Evolutionary conservation across 2,797 vertebrate genomes (phyloP), one percentile per base, ranked within the genome.

Genomic region (Coregonus suidteri): DNA sequence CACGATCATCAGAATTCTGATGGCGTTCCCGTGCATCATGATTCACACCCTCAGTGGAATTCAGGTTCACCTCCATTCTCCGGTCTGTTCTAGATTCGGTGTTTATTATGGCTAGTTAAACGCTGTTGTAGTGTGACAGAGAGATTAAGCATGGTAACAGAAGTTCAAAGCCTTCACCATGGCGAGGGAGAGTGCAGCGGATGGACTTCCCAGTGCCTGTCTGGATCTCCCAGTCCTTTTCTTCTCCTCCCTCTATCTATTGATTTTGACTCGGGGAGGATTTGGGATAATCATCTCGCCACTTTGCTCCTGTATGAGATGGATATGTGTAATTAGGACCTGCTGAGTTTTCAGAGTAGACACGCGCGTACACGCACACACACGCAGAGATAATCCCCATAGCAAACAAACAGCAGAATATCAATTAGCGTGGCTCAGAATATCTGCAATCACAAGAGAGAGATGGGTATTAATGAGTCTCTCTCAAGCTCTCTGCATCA

Each of bases 201-300:
- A 77, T 68, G 18, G 9, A 18, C 0, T 11, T 53, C 47, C 70
- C 69, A 62, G 65, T 65, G 78, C 25, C 65, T 67, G 76, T 81
- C 72, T 68, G 34, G 7, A 31, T 59, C 56, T 25, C 7, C 34
- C 65, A 4, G 75, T 65, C 14, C 56, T 64, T 51, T 75, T 67
- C 70, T 34, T 25, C 68, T 73, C 82, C 56, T 67, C 68, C 64
- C 53, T 72, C 51, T 52, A 70, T 77, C 56, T 79, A 86, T 86
- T 73, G 77, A 87, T 80, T 81, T 80, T 77, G 75, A 84, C 82
- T 83, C 76, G 53, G 25, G 64, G 54, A 82, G 84, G 78, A 83
- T 84, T 83, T 79, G 81, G 74, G 59, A 78, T 86, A 79, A 85
- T 84, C 79, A 78, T 74, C 78, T 82, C 75, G 65, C 72, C 76